Evolutionary conservation across 2,797 vertebrate species (phyloP).

Genomic region (Rousettus madagascariensis): DNA sequence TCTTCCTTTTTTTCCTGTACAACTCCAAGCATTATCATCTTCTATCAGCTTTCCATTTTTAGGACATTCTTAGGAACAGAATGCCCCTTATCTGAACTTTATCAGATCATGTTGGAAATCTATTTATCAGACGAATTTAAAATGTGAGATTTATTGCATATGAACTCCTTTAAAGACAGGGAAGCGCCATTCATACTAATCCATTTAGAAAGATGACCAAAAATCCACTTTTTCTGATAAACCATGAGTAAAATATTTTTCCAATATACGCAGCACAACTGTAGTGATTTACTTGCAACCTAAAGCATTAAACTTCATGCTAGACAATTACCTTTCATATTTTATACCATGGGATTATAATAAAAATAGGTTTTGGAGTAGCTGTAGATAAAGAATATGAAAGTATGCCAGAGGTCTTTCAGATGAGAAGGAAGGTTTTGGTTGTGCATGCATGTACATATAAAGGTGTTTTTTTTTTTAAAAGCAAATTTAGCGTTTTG

Average conservation of each 20-base stretch:
- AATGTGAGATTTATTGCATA: slow-evolving; percentile 49
- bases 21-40: background rate
- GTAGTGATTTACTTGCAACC: slow-evolving; percentile 37
- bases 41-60: slow-evolving; percentile 82
- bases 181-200: slow-evolving; percentile 86
- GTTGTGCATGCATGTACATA: background rate
- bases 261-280: background rate
- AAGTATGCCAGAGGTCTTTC: slow-evolving; percentile 8
- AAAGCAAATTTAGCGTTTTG: slow-evolving; percentile 28
- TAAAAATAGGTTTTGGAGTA: slow-evolving; percentile 20
- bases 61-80: slow-evolving; percentile 81
- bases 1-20: background rate
- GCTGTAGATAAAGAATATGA: slow-evolving; percentile 6
- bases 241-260: slow-evolving; percentile 41
- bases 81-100: slow-evolving; percentile 86
- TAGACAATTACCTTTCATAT: slow-evolving; percentile 31
- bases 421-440: slow-evolving; percentile 28
- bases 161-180: slow-evolving; percentile 80
- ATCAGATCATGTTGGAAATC: slow-evolving; percentile 72
- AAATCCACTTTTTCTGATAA: slow-evolving; percentile 48
- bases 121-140: slow-evolving; percentile 77
- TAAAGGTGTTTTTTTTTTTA: slow-evolving; percentile 34
- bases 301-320: slow-evolving; percentile 7
- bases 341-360: background rate
- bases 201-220: slow-evolving; percentile 85